A percentile compares a stretch with the other conserved stretches of the same genome.
Conservation (phyloP, 1,140 invertebrate species). For the Anastrepha ludens region DNA sequence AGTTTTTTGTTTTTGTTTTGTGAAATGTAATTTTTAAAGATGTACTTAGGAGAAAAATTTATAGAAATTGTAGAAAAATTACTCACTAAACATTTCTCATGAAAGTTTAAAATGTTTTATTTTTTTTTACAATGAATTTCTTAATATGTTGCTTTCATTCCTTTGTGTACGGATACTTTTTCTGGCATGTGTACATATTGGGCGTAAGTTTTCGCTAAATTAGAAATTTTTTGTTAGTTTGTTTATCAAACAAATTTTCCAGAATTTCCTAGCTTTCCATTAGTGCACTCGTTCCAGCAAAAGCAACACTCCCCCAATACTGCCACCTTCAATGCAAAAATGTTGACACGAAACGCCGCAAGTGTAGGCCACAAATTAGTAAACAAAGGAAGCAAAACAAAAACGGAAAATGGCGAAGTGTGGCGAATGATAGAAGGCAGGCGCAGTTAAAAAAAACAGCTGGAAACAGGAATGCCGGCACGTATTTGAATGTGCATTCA, state of each 20-base stretch:
- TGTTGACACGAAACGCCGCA: not conserved
- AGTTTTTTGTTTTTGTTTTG: too few species aligned
- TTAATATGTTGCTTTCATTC: too few species aligned
- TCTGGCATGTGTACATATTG: not conserved
- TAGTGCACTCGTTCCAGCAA: constrained; percentile 6
- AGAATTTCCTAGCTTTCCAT: not conserved
- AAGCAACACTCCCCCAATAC: not conserved
- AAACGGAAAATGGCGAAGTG: constrained; percentile 1
- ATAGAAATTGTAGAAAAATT: too few species aligned
- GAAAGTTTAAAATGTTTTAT: too few species aligned
- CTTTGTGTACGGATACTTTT: too few species aligned
- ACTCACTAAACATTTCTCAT: too few species aligned
- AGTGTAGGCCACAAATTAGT: constrained; percentile 1
- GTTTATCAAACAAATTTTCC: not conserved
- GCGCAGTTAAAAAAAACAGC: not conserved
- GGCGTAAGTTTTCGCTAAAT: not conserved
- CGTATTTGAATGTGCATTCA: not conserved
- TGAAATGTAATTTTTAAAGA: too few species aligned
- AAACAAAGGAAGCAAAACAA: constrained; percentile 38
- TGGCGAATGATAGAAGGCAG: constrained; percentile 27
- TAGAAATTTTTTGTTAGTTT: not conserved
- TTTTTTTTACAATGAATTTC: too few species aligned
- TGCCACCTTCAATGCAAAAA: not conserved
- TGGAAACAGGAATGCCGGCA: not conserved
- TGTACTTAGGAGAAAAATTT: too few species aligned